phyloP scores from a whole-genome alignment of 2,113 vertebrate genomes.

The Dicerorhinus sumatrensis region DNA sequence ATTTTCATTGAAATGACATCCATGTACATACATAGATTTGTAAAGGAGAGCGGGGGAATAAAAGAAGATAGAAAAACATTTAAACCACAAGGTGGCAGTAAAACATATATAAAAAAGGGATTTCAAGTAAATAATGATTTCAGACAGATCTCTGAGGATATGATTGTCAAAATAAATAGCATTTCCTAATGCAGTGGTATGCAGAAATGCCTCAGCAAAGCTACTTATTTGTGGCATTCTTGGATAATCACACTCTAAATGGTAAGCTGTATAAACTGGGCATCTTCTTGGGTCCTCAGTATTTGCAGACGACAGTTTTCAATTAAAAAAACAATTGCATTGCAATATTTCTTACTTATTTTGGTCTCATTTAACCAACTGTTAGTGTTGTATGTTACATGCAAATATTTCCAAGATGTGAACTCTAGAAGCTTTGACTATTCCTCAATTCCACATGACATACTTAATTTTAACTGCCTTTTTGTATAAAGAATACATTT shows the following conservation, averaged over 20 bases:
- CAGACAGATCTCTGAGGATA: conserved; percentile 32
- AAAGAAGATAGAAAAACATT: conserved; percentile 32
- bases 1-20: neutral
- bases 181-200: neutral
- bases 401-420: neutral
- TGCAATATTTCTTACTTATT: conserved; percentile 36
- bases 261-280: neutral
- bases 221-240: neutral
- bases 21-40: neutral
- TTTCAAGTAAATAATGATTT: conserved; percentile 40
- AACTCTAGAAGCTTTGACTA: neutral
- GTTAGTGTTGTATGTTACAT: neutral
- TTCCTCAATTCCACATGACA: neutral
- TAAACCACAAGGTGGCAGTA: conserved; percentile 78
- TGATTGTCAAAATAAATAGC: conserved; percentile 52
- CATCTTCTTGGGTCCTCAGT: neutral
- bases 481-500: neutral
- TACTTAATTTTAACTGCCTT: conserved; percentile 23
- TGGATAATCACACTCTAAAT: neutral
- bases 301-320: neutral
- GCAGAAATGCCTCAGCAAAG: neutral
- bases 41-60: neutral
- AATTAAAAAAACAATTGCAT: neutral
- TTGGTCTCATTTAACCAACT: neutral
- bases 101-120: neutral